phyloP scores from a whole-genome alignment of 2,797 vertebrate genomes.

The Clangula hyemalis region DNA sequence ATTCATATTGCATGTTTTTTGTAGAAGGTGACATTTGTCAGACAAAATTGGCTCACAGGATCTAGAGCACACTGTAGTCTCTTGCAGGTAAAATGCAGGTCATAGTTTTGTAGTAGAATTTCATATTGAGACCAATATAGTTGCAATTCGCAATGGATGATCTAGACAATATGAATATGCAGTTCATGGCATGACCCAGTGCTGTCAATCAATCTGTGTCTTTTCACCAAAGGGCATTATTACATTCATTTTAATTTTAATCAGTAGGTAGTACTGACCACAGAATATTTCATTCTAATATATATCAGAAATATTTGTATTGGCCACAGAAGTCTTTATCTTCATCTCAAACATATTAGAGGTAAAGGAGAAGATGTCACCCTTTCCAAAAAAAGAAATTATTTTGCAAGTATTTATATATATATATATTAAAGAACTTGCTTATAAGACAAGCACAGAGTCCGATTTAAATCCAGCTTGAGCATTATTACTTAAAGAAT shows the following conservation, averaged over 20 bases:
- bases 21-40: neutral
- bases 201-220: neutral
- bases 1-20: neutral
- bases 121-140: neutral
- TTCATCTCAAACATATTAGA: neutral
- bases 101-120: neutral
- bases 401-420: neutral
- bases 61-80: neutral
- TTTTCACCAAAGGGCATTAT: neutral
- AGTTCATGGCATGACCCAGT: neutral
- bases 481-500: neutral
- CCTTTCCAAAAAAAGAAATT: accelerated
- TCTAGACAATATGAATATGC: neutral
- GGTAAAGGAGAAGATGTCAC: neutral
- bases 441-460: neutral
- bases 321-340: neutral
- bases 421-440: neutral
- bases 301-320: neutral
- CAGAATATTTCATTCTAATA: neutral
- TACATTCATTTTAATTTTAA: neutral
- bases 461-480: neutral
- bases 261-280: neutral
- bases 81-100: neutral
- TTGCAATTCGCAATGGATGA: neutral
- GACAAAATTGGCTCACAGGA: neutral